A percentile compares a stretch with the other conserved stretches of the same genome.
Evolutionary conservation across 1,140 invertebrate genomes (phyloP).

Genomic region (Mizuhopecten yessoensis): DNA sequence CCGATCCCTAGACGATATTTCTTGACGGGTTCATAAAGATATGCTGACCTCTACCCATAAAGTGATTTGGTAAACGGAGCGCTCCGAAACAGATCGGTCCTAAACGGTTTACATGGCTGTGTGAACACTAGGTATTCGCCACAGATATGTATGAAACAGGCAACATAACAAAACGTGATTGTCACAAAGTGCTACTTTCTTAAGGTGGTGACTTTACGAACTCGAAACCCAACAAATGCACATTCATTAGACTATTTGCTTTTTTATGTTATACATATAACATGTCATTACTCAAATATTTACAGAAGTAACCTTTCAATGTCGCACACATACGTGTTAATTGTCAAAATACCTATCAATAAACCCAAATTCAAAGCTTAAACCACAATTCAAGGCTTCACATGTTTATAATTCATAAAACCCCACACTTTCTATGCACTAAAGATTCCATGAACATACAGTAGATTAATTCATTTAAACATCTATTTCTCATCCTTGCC

Average conservation of each 20-base stretch:
- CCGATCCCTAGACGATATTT: not conserved
- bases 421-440: too few species aligned
- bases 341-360: constrained; percentile 16
- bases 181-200: not conserved
- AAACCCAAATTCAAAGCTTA: not conserved
- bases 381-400: not conserved
- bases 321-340: not conserved
- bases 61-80: constrained; percentile 20
- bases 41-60: not conserved
- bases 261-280: not conserved
- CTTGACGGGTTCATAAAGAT: not conserved
- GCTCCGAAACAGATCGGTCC: not conserved
- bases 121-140: not conserved
- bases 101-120: not conserved
- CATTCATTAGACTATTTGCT: not conserved
- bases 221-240: not conserved
- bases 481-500: too few species aligned
- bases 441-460: not conserved
- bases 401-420: not conserved
- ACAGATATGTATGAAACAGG: not conserved
- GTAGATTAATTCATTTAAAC: too few species aligned
- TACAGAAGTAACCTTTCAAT: not conserved
- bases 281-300: constrained; percentile 8
- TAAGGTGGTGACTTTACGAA: not conserved
- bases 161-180: constrained; percentile 9